Percentiles rank a stretch among this genome's conserved stretches.
These are phyloP conservation scores for Pimpla rufipes DNA, from an alignment of 2,888 invertebrate species.

Conservation along the genomic window DNA sequence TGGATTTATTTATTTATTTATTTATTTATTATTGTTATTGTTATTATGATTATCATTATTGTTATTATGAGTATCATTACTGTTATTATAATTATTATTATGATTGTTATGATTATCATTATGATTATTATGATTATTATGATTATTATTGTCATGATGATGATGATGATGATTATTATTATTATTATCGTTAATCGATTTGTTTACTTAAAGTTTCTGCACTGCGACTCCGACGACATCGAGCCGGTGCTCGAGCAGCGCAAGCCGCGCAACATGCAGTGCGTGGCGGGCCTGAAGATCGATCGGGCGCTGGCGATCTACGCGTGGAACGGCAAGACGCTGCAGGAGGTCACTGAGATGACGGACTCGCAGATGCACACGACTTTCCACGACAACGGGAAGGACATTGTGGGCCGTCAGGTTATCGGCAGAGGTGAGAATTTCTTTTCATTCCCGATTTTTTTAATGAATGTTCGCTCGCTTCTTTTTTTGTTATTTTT, in stretches of 20 bases:
- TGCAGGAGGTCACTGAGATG: slow-evolving; percentile 69
- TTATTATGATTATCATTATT: too few relatives aligned
- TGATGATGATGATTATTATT: too few relatives aligned
- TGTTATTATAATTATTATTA: too few relatives aligned
- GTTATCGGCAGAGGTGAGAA: slow-evolving; percentile 75
- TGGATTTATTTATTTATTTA: too few relatives aligned
- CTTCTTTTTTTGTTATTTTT: not conserved
- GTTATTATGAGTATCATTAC: too few relatives aligned
- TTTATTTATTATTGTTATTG: too few relatives aligned
- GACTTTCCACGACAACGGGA: slow-evolving; percentile 65
- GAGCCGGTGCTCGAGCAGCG: slow-evolving; percentile 40
- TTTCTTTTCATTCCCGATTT: slow-evolving; percentile 14
- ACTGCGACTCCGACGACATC: slow-evolving; percentile 45
- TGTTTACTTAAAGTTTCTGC: slow-evolving; percentile 61
- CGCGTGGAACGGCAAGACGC: slow-evolving; percentile 73
- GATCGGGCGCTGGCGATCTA: slow-evolving; percentile 68
- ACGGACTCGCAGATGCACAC: slow-evolving; percentile 59
- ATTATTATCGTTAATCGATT: too few relatives aligned
- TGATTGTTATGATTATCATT: too few relatives aligned
- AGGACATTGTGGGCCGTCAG: slow-evolving; percentile 76
- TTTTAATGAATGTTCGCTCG: too few relatives aligned
- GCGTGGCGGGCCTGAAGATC: slow-evolving; percentile 64
- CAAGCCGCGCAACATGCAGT: slow-evolving; percentile 59
- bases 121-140: too few relatives aligned
- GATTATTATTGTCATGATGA: too few relatives aligned